phyloP scores from a whole-genome alignment of 2,113 vertebrate genomes.

The Coregonus clupeaformis region DNA sequence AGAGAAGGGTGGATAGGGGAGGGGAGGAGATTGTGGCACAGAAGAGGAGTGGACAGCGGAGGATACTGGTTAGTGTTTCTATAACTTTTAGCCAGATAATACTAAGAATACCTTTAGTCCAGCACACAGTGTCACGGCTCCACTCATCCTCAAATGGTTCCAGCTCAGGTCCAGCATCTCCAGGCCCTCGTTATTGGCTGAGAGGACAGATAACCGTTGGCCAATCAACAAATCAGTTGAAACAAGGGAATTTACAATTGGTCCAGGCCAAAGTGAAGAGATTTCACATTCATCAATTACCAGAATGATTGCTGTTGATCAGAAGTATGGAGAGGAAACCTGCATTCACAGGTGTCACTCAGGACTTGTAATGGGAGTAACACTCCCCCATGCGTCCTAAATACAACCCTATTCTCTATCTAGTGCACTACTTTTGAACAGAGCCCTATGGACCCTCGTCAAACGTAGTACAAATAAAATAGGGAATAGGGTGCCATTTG shows the following conservation, averaged over 20 bases:
- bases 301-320: neutral
- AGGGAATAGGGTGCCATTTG: too few species aligned
- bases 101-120: conserved; percentile 73
- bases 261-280: neutral
- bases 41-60: too few species aligned
- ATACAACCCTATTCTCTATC: too few species aligned
- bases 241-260: neutral
- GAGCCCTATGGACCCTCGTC: too few species aligned
- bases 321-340: neutral
- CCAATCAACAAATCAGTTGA: neutral
- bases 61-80: neutral
- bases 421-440: too few species aligned
- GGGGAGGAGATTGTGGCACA: neutral
- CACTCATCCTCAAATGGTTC: conserved; percentile 69
- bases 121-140: conserved; percentile 64
- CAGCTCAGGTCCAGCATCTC: conserved; percentile 78
- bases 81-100: too few species aligned
- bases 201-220: neutral
- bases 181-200: conserved; percentile 73
- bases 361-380: neutral
- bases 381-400: too few species aligned
- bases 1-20: neutral
- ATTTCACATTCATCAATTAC: neutral
- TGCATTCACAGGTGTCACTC: neutral
- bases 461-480: too few species aligned